Evolutionary conservation across 2,797 vertebrate genomes (phyloP).

Genomic region (Muscicapa striata): DNA sequence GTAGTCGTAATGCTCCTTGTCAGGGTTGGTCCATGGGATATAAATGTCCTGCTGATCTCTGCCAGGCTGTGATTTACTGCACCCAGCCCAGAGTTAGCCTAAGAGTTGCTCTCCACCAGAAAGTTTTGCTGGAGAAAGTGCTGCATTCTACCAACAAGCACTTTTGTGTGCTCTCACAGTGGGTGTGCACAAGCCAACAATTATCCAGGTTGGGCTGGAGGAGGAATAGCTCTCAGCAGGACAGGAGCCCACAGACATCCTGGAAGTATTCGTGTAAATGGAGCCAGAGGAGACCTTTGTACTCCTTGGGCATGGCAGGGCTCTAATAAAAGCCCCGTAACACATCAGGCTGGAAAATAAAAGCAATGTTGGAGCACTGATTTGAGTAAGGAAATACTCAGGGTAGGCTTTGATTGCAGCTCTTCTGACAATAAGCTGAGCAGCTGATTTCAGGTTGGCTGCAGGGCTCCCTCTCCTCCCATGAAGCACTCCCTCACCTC

Average conservation of each 20-base stretch:
- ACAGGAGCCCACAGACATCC: background rate
- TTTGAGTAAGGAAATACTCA: background rate
- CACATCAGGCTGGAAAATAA: background rate
- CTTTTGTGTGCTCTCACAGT: background rate
- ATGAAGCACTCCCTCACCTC: background rate
- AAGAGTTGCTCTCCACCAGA: background rate
- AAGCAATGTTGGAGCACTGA: background rate
- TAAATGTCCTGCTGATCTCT: background rate
- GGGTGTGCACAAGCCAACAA: background rate
- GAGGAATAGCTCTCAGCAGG: background rate
- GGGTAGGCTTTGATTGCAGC: background rate
- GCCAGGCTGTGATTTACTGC: background rate
- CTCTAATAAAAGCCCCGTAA: background rate
- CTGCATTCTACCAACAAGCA: background rate
- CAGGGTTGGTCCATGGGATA: background rate
- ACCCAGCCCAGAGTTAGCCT: background rate
- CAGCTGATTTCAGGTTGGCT: background rate
- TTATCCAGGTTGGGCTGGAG: background rate
- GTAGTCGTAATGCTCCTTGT: background rate
- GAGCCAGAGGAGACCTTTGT: background rate
- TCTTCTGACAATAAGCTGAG: background rate
- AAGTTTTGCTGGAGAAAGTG: background rate
- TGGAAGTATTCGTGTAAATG: background rate
- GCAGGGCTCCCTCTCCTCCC: background rate
- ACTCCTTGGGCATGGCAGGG: background rate